Evolutionary conservation across 2,113 vertebrate genomes (phyloP).

Genomic region (Bambusicola thoracicus): DNA sequence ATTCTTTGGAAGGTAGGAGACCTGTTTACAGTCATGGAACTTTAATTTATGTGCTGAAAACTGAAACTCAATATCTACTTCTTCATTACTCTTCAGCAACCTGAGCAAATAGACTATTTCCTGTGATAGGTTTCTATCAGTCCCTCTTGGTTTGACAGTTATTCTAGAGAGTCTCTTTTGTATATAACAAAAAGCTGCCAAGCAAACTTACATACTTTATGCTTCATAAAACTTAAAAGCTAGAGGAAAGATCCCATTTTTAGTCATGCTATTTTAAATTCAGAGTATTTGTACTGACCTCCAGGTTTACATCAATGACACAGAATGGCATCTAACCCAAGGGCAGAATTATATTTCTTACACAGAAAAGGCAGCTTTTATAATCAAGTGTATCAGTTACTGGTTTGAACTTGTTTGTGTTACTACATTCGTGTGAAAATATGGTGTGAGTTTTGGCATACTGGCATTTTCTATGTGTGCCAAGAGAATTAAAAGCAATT

Average conservation of each 20-base stretch:
- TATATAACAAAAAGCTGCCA: constrained; percentile 60
- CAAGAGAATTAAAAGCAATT: constrained; percentile 41
- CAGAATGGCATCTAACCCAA: background rate
- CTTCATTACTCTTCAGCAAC: constrained; percentile 44
- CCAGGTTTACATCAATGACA: constrained; percentile 5
- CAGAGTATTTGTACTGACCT: constrained; percentile 10
- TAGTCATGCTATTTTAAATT: constrained; percentile 1
- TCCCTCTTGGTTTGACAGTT: constrained; percentile 56
- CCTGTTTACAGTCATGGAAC: background rate
- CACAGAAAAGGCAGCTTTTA: background rate
- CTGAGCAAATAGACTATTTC: constrained; percentile 57
- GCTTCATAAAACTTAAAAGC: constrained; percentile 50
- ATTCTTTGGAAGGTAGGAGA: background rate
- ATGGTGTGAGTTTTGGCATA: constrained; percentile 9
- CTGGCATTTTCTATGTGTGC: constrained; percentile 7
- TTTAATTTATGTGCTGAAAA: constrained; percentile 34
- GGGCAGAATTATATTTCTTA: background rate
- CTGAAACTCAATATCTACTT: constrained; percentile 25
- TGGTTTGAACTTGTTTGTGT: background rate
- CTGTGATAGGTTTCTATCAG: constrained; percentile 59
- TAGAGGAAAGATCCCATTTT: constrained; percentile 32
- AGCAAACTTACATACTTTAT: constrained; percentile 64
- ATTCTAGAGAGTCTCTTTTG: constrained; percentile 62
- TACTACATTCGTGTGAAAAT: background rate
- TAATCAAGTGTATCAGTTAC: background rate